These are phyloP conservation scores for Tachypleus tridentatus DNA, from an alignment of 1,140 invertebrate species.

Conservation along the genomic window DNA sequence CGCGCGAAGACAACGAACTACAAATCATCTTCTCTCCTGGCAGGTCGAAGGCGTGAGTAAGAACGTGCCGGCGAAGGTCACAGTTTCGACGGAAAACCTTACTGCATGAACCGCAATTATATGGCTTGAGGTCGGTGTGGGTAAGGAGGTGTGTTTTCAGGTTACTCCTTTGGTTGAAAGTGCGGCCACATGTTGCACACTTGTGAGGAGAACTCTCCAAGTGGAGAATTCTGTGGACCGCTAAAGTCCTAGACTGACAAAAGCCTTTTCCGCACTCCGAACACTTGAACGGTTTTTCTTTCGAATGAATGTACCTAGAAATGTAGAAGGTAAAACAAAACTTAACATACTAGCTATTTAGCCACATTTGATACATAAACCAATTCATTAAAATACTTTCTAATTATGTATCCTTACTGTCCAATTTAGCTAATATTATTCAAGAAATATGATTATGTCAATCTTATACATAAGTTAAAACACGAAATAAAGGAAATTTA, in stretches of 20 bases:
- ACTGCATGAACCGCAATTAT: slow-evolving; percentile 34
- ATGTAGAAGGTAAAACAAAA: slow-evolving; percentile 15
- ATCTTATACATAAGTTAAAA: too few species aligned
- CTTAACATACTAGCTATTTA: too few species aligned
- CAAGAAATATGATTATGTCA: too few species aligned
- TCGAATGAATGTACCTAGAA: slow-evolving; percentile 87
- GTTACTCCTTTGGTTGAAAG: slow-evolving; percentile 77
- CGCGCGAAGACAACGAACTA: too few species aligned
- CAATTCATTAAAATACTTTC: too few species aligned
- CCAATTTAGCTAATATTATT: too few species aligned
- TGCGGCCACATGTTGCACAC: slow-evolving; percentile 61
- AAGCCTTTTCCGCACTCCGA: slow-evolving; percentile 91
- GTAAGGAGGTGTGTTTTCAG: slow-evolving; percentile 82
- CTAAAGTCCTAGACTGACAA: slow-evolving; percentile 86
- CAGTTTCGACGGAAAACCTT: slow-evolving; percentile 30
- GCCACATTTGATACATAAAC: too few species aligned
- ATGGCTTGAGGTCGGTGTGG: slow-evolving; percentile 87
- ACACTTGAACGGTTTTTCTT: slow-evolving; percentile 96
- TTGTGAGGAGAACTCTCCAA: slow-evolving; percentile 83
- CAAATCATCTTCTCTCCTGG: slow-evolving; percentile 5
- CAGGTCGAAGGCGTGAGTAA: slow-evolving; percentile 62
- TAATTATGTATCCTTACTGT: too few species aligned
- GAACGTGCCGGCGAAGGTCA: slow-evolving; percentile 49
- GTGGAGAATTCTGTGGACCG: slow-evolving; percentile 83
- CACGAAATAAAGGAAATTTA: too few species aligned